Percentiles rank a stretch among this genome's conserved stretches.
These are phyloP conservation scores for Mandrillus leucophaeus DNA, from an alignment of 2,113 vertebrate species.

Conservation along the genomic window DNA sequence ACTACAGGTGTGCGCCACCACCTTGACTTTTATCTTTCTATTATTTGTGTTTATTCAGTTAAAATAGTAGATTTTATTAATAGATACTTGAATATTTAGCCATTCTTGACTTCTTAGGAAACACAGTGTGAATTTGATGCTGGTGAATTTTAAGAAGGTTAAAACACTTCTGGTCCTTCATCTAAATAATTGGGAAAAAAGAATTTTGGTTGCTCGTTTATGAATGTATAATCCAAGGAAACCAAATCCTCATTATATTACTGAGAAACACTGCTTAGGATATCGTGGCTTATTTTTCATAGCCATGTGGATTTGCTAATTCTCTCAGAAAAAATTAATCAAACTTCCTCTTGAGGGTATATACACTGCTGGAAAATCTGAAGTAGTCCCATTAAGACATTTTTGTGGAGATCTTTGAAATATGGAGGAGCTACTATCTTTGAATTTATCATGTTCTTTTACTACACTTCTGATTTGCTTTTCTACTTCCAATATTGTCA, in stretches of 20 bases:
- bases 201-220: neutral
- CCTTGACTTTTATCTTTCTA: neutral
- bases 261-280: neutral
- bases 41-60: neutral
- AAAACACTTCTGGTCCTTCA: neutral
- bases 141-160: neutral
- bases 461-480: neutral
- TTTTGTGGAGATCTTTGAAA: neutral
- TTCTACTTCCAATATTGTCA: neutral
- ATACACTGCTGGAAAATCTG: neutral
- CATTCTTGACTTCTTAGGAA: neutral
- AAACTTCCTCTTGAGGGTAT: neutral
- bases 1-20: too few species aligned
- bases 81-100: neutral
- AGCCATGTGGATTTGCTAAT: neutral
- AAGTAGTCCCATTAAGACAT: neutral
- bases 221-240: neutral
- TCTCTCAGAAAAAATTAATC: neutral
- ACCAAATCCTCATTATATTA: neutral
- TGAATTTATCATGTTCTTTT: neutral
- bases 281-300: neutral
- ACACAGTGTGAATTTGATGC: neutral
- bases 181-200: neutral
- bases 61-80: neutral
- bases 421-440: neutral